phyloP scores from a whole-genome alignment of 2,113 vertebrate genomes.

The Ctenodactylus gundi region DNA sequence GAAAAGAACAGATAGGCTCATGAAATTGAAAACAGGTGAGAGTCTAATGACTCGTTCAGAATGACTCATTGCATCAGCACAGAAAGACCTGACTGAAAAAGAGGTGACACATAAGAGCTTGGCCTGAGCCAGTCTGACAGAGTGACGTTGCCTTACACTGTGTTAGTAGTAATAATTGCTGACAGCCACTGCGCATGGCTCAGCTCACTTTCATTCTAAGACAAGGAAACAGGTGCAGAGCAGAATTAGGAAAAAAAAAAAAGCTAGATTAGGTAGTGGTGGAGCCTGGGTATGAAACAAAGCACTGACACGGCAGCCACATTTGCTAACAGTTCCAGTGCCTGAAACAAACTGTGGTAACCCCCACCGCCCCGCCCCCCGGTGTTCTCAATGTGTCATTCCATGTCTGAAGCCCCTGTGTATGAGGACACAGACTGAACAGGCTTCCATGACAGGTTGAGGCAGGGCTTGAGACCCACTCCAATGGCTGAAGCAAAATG shows the following conservation, averaged over 20 bases:
- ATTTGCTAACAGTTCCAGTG: neutral
- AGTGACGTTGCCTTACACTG: neutral
- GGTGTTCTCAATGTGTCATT: neutral
- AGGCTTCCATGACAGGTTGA: neutral
- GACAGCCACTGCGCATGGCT: too few relatives aligned
- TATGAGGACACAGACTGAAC: neutral
- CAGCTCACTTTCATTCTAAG: neutral
- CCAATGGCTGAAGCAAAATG: neutral
- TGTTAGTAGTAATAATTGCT: too few relatives aligned
- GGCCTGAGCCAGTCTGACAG: neutral
- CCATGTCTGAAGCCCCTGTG: neutral
- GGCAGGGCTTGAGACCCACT: neutral
- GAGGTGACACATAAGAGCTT: neutral
- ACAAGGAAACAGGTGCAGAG: neutral
- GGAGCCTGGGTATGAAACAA: neutral
- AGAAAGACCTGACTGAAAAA: neutral
- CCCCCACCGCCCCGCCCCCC: fast-evolving
- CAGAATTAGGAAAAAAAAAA: neutral
- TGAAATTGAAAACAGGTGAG: neutral
- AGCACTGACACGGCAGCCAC: too few relatives aligned
- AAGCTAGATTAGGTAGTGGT: neutral
- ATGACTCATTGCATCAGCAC: neutral
- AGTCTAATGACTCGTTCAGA: neutral
- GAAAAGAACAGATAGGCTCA: neutral
- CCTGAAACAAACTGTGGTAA: neutral